Evolutionary conservation across 2,888 invertebrate genomes (phyloP).

Genomic region (Altica lythri): DNA sequence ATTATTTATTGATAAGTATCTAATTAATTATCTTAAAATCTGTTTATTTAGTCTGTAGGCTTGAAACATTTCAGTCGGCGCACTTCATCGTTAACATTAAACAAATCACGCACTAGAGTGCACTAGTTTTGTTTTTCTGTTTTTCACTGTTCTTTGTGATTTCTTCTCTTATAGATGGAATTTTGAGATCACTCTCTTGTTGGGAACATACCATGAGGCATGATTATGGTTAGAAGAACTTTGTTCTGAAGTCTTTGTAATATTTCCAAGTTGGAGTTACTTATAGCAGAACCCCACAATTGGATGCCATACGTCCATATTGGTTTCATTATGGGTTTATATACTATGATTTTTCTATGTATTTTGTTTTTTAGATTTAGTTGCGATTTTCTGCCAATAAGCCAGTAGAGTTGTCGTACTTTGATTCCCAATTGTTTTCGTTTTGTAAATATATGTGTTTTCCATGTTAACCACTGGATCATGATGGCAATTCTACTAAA

Average conservation of each 20-base stretch:
- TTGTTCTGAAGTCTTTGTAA: no score
- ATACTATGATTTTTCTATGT: no score
- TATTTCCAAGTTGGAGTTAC: no score
- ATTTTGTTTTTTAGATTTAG: no score
- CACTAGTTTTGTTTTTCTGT: not conserved
- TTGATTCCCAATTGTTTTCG: not conserved
- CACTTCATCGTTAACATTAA: not conserved
- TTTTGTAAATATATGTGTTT: not conserved
- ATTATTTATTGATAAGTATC: not conserved
- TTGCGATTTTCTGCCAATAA: not conserved
- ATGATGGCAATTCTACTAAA: no score
- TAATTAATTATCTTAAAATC: not conserved
- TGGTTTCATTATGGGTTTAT: slow-evolving; percentile 1
- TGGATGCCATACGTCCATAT: not conserved
- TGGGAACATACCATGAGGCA: not conserved
- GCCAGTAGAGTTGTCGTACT: not conserved
- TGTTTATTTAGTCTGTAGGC: not conserved
- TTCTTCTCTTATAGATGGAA: not conserved
- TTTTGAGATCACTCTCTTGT: not conserved
- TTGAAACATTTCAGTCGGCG: not conserved
- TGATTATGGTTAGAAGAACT: no score
- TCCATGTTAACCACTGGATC: not conserved
- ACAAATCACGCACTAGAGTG: not conserved
- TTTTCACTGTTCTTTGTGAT: not conserved
- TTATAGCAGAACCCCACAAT: not conserved